Conservation (phyloP, 2,888 invertebrate genomes). For the Desoria tigrina region DNA sequence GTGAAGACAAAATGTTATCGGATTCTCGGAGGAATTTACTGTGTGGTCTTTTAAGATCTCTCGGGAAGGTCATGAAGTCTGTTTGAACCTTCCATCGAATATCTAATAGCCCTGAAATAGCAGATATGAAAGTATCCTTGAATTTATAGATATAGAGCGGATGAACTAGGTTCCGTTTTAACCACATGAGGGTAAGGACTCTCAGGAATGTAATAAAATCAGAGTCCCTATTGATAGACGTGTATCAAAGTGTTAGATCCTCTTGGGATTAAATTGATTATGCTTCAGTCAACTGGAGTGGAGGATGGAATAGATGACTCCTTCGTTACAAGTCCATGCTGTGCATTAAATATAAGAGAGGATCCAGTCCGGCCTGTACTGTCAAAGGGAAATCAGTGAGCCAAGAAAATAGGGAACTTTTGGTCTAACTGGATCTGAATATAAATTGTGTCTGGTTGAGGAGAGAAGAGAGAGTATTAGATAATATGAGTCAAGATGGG, state of each 20-base stretch:
- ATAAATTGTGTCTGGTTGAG: too few species aligned
- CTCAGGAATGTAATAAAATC: slow-evolving; percentile 20
- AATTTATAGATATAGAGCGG: not conserved
- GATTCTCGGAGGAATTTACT: slow-evolving; percentile 12
- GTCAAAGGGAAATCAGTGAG: slow-evolving; percentile 3
- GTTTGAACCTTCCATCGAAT: not conserved
- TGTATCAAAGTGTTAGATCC: slow-evolving; percentile 13
- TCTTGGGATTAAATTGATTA: slow-evolving; percentile 25
- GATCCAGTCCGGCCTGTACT: not conserved
- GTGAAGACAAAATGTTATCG: not conserved
- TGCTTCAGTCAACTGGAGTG: slow-evolving; percentile 4
- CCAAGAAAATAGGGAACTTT: slow-evolving; percentile 11
- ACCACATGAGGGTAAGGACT: slow-evolving; percentile 13
- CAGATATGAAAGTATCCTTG: too few species aligned
- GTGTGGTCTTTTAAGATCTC: not conserved
- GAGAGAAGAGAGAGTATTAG: too few species aligned
- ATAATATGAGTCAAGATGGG: slow-evolving; percentile 11
- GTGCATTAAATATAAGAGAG: too few species aligned
- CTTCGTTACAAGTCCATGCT: too few species aligned
- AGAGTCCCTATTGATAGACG: not conserved
- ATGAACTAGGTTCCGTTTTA: not conserved
- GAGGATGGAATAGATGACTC: too few species aligned
- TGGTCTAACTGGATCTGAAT: slow-evolving; percentile 1
- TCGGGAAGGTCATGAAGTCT: not conserved
- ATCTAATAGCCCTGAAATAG: too few species aligned